Evolutionary conservation across 2,888 invertebrate species (phyloP).

Genomic region (Eristalinus aeneus): DNA sequence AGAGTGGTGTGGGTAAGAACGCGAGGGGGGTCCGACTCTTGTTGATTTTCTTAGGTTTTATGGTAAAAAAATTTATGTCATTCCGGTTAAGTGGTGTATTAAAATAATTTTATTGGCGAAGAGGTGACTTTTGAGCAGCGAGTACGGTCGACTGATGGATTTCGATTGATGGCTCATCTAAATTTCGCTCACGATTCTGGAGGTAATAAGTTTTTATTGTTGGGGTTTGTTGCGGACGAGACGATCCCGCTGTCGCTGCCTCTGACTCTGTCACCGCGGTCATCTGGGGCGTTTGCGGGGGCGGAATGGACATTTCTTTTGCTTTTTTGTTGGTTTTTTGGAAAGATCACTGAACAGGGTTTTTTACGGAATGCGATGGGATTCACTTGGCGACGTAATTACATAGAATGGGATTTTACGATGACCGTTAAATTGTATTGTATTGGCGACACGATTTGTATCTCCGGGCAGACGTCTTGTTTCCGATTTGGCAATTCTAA

Average conservation of each 20-base stretch:
- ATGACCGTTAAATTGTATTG: neutral
- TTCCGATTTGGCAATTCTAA: neutral
- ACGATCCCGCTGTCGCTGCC: slow-evolving; percentile 6
- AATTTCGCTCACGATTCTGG: slow-evolving; percentile 60
- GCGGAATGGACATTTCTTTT: slow-evolving; percentile 15
- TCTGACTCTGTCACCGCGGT: neutral
- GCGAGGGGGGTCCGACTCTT: neutral
- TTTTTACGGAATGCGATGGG: slow-evolving; percentile 7
- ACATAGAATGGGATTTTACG: neutral
- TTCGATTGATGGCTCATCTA: slow-evolving; percentile 22
- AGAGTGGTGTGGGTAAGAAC: neutral
- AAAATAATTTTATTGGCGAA: slow-evolving; percentile 59
- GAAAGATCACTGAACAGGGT: slow-evolving; percentile 24
- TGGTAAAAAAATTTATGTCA: slow-evolving; percentile 56
- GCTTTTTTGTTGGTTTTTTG: neutral
- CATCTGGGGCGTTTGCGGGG: neutral
- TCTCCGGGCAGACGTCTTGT: neutral
- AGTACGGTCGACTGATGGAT: slow-evolving; percentile 9
- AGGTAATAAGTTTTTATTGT: slow-evolving; percentile 61
- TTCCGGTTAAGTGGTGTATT: slow-evolving; percentile 63
- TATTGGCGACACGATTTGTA: neutral
- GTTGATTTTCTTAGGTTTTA: slow-evolving; percentile 28
- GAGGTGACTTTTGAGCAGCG: slow-evolving; percentile 49
- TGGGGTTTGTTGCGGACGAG: slow-evolving; percentile 23
- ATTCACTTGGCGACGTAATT: slow-evolving; percentile 5